Evolutionary conservation across 2,888 invertebrate species (phyloP), one percentile per base, ranked within the genome.

Genomic region (Lacanobia wlatinum): DNA sequence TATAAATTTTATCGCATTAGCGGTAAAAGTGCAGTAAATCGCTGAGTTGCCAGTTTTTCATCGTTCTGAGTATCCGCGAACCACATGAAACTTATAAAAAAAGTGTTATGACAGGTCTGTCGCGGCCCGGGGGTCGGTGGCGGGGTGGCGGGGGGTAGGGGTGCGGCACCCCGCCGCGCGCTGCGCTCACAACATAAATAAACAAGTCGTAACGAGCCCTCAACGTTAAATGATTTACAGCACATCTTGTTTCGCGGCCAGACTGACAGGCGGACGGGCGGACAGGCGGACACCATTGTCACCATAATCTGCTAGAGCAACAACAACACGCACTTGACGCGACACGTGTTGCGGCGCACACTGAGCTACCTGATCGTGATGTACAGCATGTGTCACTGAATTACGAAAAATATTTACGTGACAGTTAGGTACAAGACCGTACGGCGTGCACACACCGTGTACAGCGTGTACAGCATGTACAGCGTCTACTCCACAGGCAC

Each of bases 1-100:
- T 68, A 93, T 93, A 90, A 92, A 92, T 92, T 87, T 87, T 90
- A 90, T 90, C 89, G 86, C 84, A 89, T 93, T 91, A 92, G 89
- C 86, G 77, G 87, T 89, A 89, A 87, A 81, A 83, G 84, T 83
- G 89, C 73, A 84, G 89, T 90, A 90, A 90, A 89, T 90, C 84
- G 84, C 72, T 53, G 67, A 69, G 76, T 60, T 59, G 62, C 58
- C 76, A 83, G 67, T 87, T 87, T 88, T 87, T 87, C 87, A 84
- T 72, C 74, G 72, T 91, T 91, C 92, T 89, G 73, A 76, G 91
- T 91, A 92, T 84, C 81, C 69, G 72, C 70, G 55, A 60, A 75
- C 82, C 84, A 71, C 68, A 67, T 60, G 77, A 81, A 60, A 52
- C 60, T 59, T 58, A 69, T 59, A 84, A 88, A 88, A 75, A 90